Base-by-base conservation (phyloP, 2,113 vertebrate species). In the Ranitomeya variabilis region DNA sequence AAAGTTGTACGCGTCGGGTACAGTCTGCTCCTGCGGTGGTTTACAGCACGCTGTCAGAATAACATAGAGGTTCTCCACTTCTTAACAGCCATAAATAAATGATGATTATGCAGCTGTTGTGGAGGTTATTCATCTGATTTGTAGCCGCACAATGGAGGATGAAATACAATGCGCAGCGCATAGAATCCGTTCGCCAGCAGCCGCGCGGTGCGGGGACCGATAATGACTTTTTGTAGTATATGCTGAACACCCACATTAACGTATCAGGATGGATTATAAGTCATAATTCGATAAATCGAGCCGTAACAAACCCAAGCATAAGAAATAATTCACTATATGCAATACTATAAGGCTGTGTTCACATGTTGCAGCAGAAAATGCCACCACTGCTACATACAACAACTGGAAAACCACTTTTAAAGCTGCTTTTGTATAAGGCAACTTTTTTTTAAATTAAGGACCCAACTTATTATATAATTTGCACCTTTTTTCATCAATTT, bases 11-110 rank as follows among this genome's bases (percentile, higher is more conserved):
- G 14, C 0, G 60, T 79, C 13, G 60, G 71, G 81, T 67, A 59
- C 73, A 79, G 62, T 54, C n/a, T 54, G 57, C 26, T 83, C 80
- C 59, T 52, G 69, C 55, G 87, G 73, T 89, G 87, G 21, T 85
- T 78, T 83, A 76, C 55, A 12, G 60, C 73, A 23, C 66, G 66
- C 12, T 45, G 79, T 60, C 52, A 76, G 66, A 71, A 71, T 74
- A 78, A 64, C 64, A 69, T 60, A 77, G n/a, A 52, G 21, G 8
- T 57, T 79, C 45, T 66, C 66, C 73, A 26, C 60, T 18, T 15
- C 81, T 26, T 59, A 57, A 76, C 73, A n/a, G 13, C 60, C 87
- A 84, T 84, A 69, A 85, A 89, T 85, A 85, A 89, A 69, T 59
- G 82, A 89, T 85, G 60, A 85, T 85, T 57, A 69, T 66, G 66